phyloP scores from a whole-genome alignment of 2,113 vertebrate genomes.

The Felis catus region DNA sequence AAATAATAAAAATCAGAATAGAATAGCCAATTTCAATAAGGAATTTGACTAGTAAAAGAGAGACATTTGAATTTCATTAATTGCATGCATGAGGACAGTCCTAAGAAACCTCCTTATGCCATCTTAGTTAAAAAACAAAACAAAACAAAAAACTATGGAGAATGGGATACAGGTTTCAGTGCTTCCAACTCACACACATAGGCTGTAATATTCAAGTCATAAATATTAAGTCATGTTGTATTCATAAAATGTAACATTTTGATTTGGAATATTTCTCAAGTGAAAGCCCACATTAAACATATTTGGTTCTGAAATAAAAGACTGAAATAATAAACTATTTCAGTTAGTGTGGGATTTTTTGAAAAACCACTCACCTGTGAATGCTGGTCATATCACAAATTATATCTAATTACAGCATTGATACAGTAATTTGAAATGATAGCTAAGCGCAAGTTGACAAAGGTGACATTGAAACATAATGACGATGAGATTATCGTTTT shows the following conservation, averaged over 20 bases:
- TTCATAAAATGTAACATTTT: slow-evolving; percentile 71
- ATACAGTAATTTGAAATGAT: slow-evolving; percentile 78
- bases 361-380: slow-evolving; percentile 79
- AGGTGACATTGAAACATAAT: slow-evolving; percentile 86
- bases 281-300: slow-evolving; percentile 27
- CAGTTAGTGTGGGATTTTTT: slow-evolving; percentile 49
- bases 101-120: slow-evolving; percentile 16
- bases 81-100: slow-evolving; percentile 41
- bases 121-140: neutral
- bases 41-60: slow-evolving; percentile 38
- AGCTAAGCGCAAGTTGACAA: slow-evolving; percentile 82
- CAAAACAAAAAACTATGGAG: neutral
- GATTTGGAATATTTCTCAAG: slow-evolving; percentile 61
- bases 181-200: neutral
- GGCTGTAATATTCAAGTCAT: slow-evolving; percentile 50
- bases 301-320: slow-evolving; percentile 61
- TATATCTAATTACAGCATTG: slow-evolving; percentile 77
- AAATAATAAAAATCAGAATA: slow-evolving; percentile 53
- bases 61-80: slow-evolving; percentile 40
- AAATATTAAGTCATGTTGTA: slow-evolving; percentile 68
- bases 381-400: slow-evolving; percentile 79
- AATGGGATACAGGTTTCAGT: neutral
- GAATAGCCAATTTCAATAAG: slow-evolving; percentile 59
- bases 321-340: slow-evolving; percentile 69
- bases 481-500: slow-evolving; percentile 81